phyloP scores from a whole-genome alignment of 2,888 invertebrate genomes.

The Prenolepis imparis region DNA sequence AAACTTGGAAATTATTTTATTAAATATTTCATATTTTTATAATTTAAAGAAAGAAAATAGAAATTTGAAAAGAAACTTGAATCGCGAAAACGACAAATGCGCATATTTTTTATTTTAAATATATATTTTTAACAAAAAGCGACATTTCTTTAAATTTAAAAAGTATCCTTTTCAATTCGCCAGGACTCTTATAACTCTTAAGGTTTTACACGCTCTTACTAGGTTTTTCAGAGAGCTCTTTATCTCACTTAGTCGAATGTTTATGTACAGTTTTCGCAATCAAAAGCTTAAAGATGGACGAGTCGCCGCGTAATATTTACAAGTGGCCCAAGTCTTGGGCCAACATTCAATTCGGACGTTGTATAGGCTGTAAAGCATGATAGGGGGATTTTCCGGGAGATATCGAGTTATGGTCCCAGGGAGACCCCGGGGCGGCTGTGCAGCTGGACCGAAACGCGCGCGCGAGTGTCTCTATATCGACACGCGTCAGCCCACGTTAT shows the following conservation, averaged over 20 bases:
- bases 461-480: constrained; percentile 45
- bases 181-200: background rate
- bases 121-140: background rate
- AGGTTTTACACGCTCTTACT: background rate
- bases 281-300: constrained; percentile 8
- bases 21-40: background rate
- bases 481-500: constrained; percentile 45
- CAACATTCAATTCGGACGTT: constrained; percentile 39
- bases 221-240: background rate
- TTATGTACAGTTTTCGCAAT: background rate
- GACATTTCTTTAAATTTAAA: background rate
- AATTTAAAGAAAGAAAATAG: background rate
- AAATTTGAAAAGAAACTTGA: background rate
- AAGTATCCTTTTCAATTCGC: background rate
- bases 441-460: constrained; percentile 52
- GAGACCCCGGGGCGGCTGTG: constrained; percentile 20
- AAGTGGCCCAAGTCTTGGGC: constrained; percentile 24
- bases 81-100: background rate
- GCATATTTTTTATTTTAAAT: background rate
- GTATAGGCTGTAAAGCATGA: constrained; percentile 44
- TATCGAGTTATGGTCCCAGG: constrained; percentile 52
- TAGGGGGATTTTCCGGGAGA: constrained; percentile 43
- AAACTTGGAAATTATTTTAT: background rate
- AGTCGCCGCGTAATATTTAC: constrained; percentile 29
- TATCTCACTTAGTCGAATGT: background rate